A percentile compares a stretch with the other conserved stretches of the same genome.
These are phyloP conservation scores for Trilocha varians DNA, from an alignment of 2,888 invertebrate species.

Conservation along the genomic window DNA sequence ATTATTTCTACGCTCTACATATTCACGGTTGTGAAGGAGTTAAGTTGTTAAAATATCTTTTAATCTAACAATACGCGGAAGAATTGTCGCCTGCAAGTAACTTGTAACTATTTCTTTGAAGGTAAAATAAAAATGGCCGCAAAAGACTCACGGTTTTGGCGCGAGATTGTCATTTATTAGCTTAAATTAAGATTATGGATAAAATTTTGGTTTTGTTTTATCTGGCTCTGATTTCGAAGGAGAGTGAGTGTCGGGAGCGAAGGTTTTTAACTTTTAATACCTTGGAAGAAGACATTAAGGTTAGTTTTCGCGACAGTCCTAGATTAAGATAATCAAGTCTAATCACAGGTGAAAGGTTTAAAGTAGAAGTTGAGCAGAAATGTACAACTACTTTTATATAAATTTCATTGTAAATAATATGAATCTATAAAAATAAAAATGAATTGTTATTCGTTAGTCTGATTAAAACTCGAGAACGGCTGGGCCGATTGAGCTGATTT, in stretches of 20 bases:
- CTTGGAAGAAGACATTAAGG: constrained; percentile 9
- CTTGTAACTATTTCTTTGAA: constrained; percentile 40
- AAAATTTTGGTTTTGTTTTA: not conserved
- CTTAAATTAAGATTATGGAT: constrained; percentile 18
- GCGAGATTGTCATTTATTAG: constrained; percentile 32
- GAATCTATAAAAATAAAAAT: too few relatives aligned
- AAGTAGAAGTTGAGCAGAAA: too few relatives aligned
- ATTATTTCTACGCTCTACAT: not conserved
- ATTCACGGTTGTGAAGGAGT: not conserved
- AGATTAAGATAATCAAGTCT: too few relatives aligned
- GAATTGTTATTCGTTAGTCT: too few relatives aligned
- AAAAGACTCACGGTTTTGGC: constrained; percentile 31
- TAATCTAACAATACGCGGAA: constrained; percentile 53
- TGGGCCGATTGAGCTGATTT: too few relatives aligned
- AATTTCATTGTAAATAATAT: too few relatives aligned
- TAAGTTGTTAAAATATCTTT: constrained; percentile 15
- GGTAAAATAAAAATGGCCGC: constrained; percentile 33
- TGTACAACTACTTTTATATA: too few relatives aligned
- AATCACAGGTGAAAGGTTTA: too few relatives aligned
- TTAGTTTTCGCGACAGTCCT: not conserved
- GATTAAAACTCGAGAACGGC: too few relatives aligned
- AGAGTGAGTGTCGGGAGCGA: constrained; percentile 26
- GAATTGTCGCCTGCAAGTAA: constrained; percentile 28
- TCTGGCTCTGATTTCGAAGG: not conserved
- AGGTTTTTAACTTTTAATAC: constrained; percentile 74